Percentiles rank a stretch among this genome's conserved stretches.
Evolutionary conservation across 2,888 invertebrate genomes (phyloP).

Genomic region (Smittia sp.): DNA sequence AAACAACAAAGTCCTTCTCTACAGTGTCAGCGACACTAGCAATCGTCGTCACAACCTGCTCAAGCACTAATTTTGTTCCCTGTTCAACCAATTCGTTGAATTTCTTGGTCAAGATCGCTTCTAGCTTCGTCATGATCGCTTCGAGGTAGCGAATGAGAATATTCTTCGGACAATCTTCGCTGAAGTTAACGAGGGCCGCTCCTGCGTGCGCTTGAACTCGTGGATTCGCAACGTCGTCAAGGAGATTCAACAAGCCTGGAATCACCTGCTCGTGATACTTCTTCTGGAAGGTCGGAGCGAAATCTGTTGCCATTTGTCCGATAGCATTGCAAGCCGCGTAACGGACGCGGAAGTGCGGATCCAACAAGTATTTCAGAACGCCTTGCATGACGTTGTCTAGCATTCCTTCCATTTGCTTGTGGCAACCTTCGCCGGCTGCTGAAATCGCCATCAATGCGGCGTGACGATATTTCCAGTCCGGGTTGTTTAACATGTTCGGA

Average conservation of each 20-base stretch:
- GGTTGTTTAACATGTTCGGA: slow-evolving; percentile 79
- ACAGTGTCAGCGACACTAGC: slow-evolving; percentile 98
- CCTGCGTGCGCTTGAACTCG: slow-evolving; percentile 82
- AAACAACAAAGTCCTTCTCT: slow-evolving; percentile 90
- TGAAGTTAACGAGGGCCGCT: slow-evolving; percentile 98
- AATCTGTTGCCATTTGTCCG: slow-evolving; percentile 98
- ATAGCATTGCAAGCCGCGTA: slow-evolving; percentile 98
- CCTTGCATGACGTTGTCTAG: slow-evolving; percentile 90
- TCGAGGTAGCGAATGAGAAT: slow-evolving; percentile 89
- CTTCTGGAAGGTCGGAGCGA: slow-evolving; percentile 94
- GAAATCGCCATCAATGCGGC: slow-evolving; percentile 99
- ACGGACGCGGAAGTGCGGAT: slow-evolving; percentile 62
- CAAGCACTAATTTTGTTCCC: slow-evolving; percentile 92
- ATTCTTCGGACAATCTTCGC: slow-evolving; percentile 96
- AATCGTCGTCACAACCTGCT: slow-evolving; percentile 98
- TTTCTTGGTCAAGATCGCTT: slow-evolving; percentile 83
- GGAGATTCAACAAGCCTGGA: slow-evolving; percentile 80
- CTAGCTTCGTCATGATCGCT: slow-evolving; percentile 85
- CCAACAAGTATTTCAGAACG: slow-evolving; percentile 79
- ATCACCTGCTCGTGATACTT: slow-evolving; percentile 96
- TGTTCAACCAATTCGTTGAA: slow-evolving; percentile 92
- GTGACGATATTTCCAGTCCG: slow-evolving; percentile 86
- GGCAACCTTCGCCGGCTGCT: slow-evolving; percentile 97
- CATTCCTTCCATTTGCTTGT: slow-evolving; percentile 95
- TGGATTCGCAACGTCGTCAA: slow-evolving; percentile 89